Percentiles rank a stretch among this genome's conserved stretches.
Conservation (phyloP, 2,888 invertebrate genomes). For the Strigamia transsilvanica region DNA sequence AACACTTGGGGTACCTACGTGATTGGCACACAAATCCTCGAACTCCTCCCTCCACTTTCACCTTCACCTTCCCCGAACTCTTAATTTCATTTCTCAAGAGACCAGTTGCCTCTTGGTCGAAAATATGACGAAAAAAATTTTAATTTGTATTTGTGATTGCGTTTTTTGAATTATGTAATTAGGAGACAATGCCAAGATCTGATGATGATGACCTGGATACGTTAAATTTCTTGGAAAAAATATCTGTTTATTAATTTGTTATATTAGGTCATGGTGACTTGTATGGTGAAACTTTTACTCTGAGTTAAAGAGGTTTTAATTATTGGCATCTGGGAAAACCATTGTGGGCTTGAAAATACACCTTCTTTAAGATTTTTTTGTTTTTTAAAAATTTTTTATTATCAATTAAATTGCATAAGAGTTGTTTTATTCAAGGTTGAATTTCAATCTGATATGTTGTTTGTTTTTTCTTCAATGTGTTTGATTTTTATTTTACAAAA, state of each 20-base stretch:
- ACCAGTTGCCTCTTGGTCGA: too few relatives aligned
- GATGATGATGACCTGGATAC: conserved; percentile 18
- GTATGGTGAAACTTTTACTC: not conserved
- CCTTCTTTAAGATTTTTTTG: not conserved
- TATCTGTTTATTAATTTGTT: conserved; percentile 1
- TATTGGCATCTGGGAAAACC: not conserved
- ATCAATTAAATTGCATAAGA: not conserved
- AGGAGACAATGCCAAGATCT: conserved; percentile 12
- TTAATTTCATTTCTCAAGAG: not conserved
- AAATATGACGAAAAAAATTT: too few relatives aligned
- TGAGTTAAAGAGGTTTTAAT: not conserved
- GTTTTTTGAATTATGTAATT: conserved; percentile 37
- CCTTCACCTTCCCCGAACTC: conserved; percentile 31
- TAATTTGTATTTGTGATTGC: not conserved
- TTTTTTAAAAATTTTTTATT: not conserved
- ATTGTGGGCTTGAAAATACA: not conserved
- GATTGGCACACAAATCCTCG: conserved; percentile 10
- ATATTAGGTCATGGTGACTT: conserved; percentile 11
- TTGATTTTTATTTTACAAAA: not conserved
- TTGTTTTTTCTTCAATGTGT: not conserved
- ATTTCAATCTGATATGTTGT: not conserved
- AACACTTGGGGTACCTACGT: not conserved
- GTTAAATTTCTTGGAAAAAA: not conserved
- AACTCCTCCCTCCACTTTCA: conserved; percentile 10
- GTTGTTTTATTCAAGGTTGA: conserved; percentile 9